Base-by-base conservation (phyloP, 2,888 invertebrate species). In the Mythimna lalbum region DNA sequence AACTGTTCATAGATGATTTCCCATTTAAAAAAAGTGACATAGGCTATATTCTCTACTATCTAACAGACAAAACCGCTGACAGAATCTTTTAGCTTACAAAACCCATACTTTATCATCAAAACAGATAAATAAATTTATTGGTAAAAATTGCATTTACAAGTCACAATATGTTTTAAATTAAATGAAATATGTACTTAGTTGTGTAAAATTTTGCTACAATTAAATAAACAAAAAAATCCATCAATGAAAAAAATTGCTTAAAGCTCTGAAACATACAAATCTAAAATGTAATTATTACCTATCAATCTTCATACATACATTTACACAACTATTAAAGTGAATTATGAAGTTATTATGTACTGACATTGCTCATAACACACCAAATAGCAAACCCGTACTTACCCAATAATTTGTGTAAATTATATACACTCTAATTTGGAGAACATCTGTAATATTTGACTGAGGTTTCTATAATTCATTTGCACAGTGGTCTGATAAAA, bases 401-500 rank as follows among this genome's bases (percentile, higher is more conserved):
- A 79, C 33, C 80, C 59, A 76, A 52, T 63, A 76, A 74, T 76
- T 82, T 72, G 65, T 76, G 55, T 49, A 74, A 76, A 73, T 75
- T 78, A 70, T 47, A 57, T 62, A 7, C 52, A 68, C 52, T 59
- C 68, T 73, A 75, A 75, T 79, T 79, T 76, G 33, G 56, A 47
- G 6, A 68, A 21, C 56, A 31, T 81, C 56, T 65, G 5, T 53
- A 65, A 61, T 76, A 79, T 79, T n/a, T 66, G 72, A 56, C 73
- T 76, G 61, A 19, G 53, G 66, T 76, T 79, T 76, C 73, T 70
- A 66, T 76, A 66, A 82, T 80, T 71, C 76, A 66, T 73, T 71
- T 49, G 71, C 83, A 76, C 73, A 68, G 74, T 77, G 76, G 76
- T 69, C 27, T 31, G 72, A 75, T 65, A 75, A 82, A 81, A 82